Percentiles rank a stretch among this genome's conserved stretches.
Evolutionary conservation across 2,113 vertebrate genomes (phyloP).

Genomic region (Ptilorrhoa leucosticta): DNA sequence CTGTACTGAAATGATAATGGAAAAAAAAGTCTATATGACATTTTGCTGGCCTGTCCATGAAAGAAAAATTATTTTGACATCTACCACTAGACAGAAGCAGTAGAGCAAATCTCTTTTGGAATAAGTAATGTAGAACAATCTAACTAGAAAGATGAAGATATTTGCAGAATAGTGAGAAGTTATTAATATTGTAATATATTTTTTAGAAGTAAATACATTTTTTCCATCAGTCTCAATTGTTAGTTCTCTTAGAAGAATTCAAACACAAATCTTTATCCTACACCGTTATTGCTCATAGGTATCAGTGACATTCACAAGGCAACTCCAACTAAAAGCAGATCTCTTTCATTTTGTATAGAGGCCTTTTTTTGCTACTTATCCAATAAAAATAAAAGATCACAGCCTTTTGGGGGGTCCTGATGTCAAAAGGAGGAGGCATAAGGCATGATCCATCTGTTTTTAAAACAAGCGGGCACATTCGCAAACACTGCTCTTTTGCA

Average conservation of each 20-base stretch:
- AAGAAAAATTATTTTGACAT: constrained; percentile 42
- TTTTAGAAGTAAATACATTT: background rate
- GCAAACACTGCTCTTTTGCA: background rate
- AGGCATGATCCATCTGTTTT: background rate
- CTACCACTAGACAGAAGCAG: constrained; percentile 11
- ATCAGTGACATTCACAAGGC: background rate
- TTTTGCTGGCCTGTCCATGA: background rate
- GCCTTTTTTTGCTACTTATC: background rate
- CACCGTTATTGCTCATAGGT: background rate
- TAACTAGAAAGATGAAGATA: constrained; percentile 18
- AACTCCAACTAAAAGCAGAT: background rate
- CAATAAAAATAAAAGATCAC: background rate
- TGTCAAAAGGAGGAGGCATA: background rate
- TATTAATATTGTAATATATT: constrained; percentile 27
- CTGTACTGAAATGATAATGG: background rate
- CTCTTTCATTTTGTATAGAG: background rate
- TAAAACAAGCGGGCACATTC: background rate
- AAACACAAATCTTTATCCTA: background rate
- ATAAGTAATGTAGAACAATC: background rate
- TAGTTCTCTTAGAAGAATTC: background rate
- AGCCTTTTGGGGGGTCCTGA: background rate
- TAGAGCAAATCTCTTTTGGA: constrained; percentile 38
- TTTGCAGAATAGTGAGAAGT: background rate
- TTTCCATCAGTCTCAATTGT: background rate
- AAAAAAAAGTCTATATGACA: constrained; percentile 25